Evolutionary conservation across 1,140 invertebrate species (phyloP).

Genomic region (Atta texana): DNA sequence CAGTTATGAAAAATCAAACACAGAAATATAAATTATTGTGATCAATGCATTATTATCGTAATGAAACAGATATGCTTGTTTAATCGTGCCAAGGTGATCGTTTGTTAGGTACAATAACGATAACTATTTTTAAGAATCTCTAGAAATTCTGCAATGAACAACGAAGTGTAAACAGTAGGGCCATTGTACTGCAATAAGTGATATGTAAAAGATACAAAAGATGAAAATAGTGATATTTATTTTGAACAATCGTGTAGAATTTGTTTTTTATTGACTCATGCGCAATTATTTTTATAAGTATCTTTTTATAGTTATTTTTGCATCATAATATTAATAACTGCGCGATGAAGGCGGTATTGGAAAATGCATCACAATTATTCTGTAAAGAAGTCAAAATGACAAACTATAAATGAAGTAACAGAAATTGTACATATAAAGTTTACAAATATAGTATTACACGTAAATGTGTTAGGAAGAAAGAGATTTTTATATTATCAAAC

Average conservation of each 20-base stretch:
- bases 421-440: constrained; percentile 65
- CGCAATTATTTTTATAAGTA: constrained; percentile 48
- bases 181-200: neutral
- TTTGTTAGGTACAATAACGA: constrained; percentile 56
- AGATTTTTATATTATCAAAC: constrained; percentile 76
- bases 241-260: neutral
- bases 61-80: constrained; percentile 21
- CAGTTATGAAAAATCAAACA: constrained; percentile 28
- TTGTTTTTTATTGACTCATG: constrained; percentile 23
- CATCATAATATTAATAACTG: constrained; percentile 54
- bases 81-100: neutral
- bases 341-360: neutral
- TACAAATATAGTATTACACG: constrained; percentile 78
- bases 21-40: constrained; percentile 42
- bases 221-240: constrained; percentile 39
- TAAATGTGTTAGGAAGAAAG: constrained; percentile 60
- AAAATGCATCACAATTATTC: constrained; percentile 48
- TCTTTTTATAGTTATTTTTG: constrained; percentile 64
- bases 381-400: constrained; percentile 21
- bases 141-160: constrained; percentile 39
- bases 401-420: constrained; percentile 17
- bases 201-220: constrained; percentile 2
- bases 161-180: constrained; percentile 42
- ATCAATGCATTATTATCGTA: constrained; percentile 31
- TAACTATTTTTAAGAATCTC: constrained; percentile 64